Evolutionary conservation across 1,140 invertebrate genomes (phyloP).

Genomic region (Sesamia nonagrioides): DNA sequence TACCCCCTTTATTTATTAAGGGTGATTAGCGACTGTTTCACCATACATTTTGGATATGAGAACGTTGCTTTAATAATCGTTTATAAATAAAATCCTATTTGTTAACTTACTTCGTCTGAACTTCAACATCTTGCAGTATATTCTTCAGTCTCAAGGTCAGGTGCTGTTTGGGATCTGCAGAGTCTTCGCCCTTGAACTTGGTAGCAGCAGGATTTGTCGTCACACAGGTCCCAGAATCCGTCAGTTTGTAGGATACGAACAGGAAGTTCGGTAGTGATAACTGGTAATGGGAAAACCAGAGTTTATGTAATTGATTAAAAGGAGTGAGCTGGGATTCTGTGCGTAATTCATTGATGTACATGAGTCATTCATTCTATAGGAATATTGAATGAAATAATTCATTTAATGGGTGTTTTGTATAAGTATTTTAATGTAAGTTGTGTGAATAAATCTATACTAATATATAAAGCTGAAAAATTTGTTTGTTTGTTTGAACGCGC

Average conservation of each 20-base stretch:
- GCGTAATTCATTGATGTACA: conserved; percentile 14
- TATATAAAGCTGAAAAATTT: too few relatives aligned
- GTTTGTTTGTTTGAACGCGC: too few relatives aligned
- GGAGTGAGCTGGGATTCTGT: neutral
- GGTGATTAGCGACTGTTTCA: too few relatives aligned
- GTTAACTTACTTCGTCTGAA: conserved; percentile 91
- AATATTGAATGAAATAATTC: neutral
- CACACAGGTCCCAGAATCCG: conserved; percentile 91
- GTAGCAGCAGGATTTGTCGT: conserved; percentile 91
- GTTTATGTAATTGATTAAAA: neutral
- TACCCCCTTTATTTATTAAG: too few relatives aligned
- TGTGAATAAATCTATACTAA: neutral
- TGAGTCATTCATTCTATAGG: conserved; percentile 13
- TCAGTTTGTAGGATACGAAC: conserved; percentile 95
- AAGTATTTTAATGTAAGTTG: neutral
- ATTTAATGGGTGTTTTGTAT: neutral
- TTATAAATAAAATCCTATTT: too few relatives aligned
- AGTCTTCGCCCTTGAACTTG: conserved; percentile 89
- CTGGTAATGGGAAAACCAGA: conserved; percentile 86
- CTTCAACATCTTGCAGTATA: conserved; percentile 96
- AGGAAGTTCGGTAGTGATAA: conserved; percentile 95
- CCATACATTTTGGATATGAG: too few relatives aligned
- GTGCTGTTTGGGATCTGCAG: conserved; percentile 90
- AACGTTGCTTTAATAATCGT: too few relatives aligned
- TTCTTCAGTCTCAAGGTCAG: conserved; percentile 91